A percentile compares a stretch with the other conserved stretches of the same genome.
phyloP scores from a whole-genome alignment of 1,140 invertebrate species.

The Scaptomyza hsui region DNA sequence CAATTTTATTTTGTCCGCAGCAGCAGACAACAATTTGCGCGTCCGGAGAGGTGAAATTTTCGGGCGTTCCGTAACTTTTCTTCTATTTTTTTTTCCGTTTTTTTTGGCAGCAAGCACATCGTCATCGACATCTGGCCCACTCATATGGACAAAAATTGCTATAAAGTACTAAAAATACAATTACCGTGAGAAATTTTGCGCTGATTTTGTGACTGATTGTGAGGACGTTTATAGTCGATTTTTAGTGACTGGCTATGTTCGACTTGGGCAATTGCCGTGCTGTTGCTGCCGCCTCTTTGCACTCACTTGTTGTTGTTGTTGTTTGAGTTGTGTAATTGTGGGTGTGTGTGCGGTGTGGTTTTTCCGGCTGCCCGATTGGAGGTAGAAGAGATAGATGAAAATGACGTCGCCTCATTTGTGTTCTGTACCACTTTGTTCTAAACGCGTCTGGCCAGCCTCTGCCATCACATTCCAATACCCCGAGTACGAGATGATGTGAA shows the following conservation, averaged over 20 bases:
- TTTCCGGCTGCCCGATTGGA: conserved; percentile 1
- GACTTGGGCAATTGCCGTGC: conserved; percentile 21
- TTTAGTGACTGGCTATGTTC: conserved; percentile 68
- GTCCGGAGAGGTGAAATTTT: conserved; percentile 24
- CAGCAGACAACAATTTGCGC: conserved; percentile 42
- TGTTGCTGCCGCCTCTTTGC: conserved; percentile 15
- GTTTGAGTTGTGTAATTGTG: neutral
- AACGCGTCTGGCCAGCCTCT: conserved; percentile 62
- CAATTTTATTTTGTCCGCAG: conserved; percentile 48
- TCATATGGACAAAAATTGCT: conserved; percentile 81
- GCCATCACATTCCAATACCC: conserved; percentile 66
- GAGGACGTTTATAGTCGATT: conserved; percentile 81
- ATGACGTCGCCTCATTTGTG: conserved; percentile 1
- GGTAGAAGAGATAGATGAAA: neutral
- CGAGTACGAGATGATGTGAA: conserved; percentile 4
- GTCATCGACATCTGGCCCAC: conserved; percentile 71
- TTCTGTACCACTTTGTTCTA: conserved; percentile 70
- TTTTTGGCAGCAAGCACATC: conserved; percentile 4
- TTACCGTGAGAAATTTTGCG: conserved; percentile 78
- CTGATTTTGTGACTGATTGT: conserved; percentile 82
- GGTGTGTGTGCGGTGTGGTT: neutral
- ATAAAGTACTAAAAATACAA: conserved; percentile 83
- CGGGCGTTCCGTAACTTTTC: conserved; percentile 8
- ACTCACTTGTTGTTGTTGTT: conserved; percentile 26
- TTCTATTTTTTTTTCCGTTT: no score